Conservation (phyloP, 2,797 vertebrate genomes). For the Mallotus villosus region DNA sequence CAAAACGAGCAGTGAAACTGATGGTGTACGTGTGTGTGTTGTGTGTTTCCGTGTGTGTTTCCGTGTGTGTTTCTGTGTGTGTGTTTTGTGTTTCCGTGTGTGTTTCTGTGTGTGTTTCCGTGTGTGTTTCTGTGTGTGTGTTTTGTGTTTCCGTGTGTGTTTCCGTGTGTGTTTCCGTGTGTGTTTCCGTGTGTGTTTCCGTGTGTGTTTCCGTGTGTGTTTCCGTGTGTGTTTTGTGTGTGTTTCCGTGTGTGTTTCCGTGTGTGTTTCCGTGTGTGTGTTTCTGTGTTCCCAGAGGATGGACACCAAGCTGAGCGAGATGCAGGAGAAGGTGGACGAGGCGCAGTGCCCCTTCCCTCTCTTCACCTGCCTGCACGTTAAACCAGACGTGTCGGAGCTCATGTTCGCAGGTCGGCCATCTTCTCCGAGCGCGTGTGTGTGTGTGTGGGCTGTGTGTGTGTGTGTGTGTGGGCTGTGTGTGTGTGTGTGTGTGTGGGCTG, state of each 20-base stretch:
- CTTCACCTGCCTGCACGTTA: constrained; percentile 97
- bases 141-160: no score
- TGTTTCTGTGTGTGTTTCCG: neutral
- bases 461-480: no score
- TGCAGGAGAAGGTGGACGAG: constrained; percentile 85
- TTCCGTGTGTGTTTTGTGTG: neutral
- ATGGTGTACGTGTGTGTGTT: no score
- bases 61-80: neutral
- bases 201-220: neutral
- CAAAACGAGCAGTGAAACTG: no score
- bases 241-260: neutral
- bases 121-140: neutral
- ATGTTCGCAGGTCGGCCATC: constrained; percentile 90
- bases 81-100: no score
- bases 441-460: no score
- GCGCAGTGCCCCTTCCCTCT: constrained; percentile 90
- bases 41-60: neutral
- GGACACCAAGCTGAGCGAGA: constrained; percentile 84
- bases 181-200: constrained; percentile 3
- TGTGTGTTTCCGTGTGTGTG: neutral
- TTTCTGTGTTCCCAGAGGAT: constrained; percentile 80
- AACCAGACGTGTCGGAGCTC: constrained; percentile 96
- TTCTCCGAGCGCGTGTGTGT: constrained; percentile 4
- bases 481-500: no score
- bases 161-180: neutral